These are phyloP conservation scores for Adineta ricciae DNA, from an alignment of 2,888 invertebrate genomes.

Conservation along the genomic window DNA sequence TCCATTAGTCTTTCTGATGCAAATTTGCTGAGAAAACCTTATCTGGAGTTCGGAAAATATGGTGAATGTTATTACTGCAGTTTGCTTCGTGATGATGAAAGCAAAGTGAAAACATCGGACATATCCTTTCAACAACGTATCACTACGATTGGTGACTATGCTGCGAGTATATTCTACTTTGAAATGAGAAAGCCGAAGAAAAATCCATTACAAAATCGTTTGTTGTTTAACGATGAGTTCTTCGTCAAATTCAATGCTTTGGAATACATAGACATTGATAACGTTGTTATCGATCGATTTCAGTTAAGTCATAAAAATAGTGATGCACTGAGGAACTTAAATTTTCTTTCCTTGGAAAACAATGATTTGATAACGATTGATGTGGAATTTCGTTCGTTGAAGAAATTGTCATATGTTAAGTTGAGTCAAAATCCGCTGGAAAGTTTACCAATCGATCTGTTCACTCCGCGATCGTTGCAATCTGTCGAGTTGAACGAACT, in stretches of 20 bases:
- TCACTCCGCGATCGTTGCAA: not conserved
- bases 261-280: not conserved
- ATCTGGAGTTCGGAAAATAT: not conserved
- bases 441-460: constrained; percentile 20
- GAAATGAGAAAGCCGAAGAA: not conserved
- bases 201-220: not conserved
- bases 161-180: not conserved
- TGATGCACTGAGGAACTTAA: not conserved
- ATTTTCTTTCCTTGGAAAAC: constrained; percentile 15
- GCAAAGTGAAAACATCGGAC: not conserved
- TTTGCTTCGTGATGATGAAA: not conserved
- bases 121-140: not conserved
- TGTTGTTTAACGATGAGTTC: constrained; percentile 10
- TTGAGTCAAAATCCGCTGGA: constrained; percentile 17
- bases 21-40: too few relatives aligned
- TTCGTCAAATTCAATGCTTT: not conserved
- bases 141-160: not conserved
- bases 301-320: not conserved
- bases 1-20: not conserved
- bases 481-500: not conserved
- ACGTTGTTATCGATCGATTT: not conserved
- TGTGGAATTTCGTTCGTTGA: not conserved
- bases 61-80: constrained; percentile 7
- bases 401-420: not conserved
- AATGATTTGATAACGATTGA: not conserved